Evolutionary conservation across 2,113 vertebrate genomes (phyloP).

Genomic region (Gopherus evgoodei): DNA sequence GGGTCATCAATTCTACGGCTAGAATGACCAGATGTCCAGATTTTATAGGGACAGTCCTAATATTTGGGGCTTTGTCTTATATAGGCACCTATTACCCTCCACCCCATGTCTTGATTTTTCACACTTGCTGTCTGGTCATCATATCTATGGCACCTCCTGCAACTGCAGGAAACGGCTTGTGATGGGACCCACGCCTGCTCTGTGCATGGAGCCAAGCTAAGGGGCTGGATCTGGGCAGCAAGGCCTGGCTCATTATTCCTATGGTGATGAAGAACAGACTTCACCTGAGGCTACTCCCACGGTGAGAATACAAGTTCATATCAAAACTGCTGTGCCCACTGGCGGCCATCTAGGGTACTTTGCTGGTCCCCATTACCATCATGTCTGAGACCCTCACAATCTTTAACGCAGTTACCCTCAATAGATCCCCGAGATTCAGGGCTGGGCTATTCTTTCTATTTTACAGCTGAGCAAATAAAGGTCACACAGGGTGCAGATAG

Average conservation of each 20-base stretch:
- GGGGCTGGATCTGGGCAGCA: background rate
- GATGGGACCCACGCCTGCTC: background rate
- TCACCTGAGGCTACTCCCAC: background rate
- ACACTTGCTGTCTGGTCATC: too few relatives aligned
- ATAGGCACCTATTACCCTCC: too few relatives aligned
- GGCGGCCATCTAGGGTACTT: background rate
- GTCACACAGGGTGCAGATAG: too few relatives aligned
- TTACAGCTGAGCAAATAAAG: background rate
- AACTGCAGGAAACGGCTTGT: background rate
- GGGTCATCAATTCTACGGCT: too few relatives aligned
- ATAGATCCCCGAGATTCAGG: background rate
- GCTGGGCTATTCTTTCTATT: background rate
- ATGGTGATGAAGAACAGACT: background rate
- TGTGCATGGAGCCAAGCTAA: background rate
- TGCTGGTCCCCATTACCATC: background rate
- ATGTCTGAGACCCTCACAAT: background rate
- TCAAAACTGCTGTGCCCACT: background rate
- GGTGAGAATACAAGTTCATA: background rate
- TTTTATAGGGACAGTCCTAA: too few relatives aligned
- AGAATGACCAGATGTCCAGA: too few relatives aligned
- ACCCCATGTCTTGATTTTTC: too few relatives aligned
- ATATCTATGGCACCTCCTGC: too few relatives aligned
- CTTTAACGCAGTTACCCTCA: background rate
- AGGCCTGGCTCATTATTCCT: background rate
- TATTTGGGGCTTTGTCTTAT: too few relatives aligned